Evolutionary conservation across 2,113 vertebrate genomes (phyloP), one percentile per base, ranked within the genome.

Genomic region (Bufo bufo): DNA sequence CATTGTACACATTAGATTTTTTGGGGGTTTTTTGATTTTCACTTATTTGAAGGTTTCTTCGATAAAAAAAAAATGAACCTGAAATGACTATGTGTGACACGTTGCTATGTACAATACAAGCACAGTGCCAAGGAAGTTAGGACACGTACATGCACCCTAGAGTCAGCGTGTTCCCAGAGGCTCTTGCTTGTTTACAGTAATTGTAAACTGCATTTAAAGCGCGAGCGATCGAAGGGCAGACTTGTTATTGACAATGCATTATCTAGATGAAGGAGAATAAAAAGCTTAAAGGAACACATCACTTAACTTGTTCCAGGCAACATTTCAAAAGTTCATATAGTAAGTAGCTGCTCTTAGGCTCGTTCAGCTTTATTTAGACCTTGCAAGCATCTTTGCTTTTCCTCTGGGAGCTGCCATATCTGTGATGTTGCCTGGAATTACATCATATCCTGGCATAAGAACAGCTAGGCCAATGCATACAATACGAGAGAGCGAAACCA

Each of bases 281-380:
- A 82, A 88, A 82, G 81, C 71, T 63, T 52, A 83, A 61, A 77
- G 54, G 56, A 77, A 82, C 78, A 72, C 63, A 59, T 66, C 87
- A 88, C 87, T 84, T 88, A 84, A 83, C 86, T 77, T 88, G 86
- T 88, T 88, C 86, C 79, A 83, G 79, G 86, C 80, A 88, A 77
- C 56, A 84, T 83, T 88, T 88, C 87, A 88, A 66, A 88, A 83
- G 87, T 84, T 88, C 80, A 88, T 58, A 65, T 82, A 65, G 82
- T 49, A 65, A 83, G 71, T 83, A 59, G 56, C 81, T 63, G 71
- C 87, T 83, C 71, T 88, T 66, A 75, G 54, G 87, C 86, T 72
- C 61, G 33, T 8, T 45, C n/a, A 61, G 66, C 80, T 88, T 83
- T 83, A 83, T 88, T 88, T 88, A 88, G 87, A 19, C 16, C n/a